Conservation (phyloP, 2,888 invertebrate genomes). For the Archips crataeganus region DNA sequence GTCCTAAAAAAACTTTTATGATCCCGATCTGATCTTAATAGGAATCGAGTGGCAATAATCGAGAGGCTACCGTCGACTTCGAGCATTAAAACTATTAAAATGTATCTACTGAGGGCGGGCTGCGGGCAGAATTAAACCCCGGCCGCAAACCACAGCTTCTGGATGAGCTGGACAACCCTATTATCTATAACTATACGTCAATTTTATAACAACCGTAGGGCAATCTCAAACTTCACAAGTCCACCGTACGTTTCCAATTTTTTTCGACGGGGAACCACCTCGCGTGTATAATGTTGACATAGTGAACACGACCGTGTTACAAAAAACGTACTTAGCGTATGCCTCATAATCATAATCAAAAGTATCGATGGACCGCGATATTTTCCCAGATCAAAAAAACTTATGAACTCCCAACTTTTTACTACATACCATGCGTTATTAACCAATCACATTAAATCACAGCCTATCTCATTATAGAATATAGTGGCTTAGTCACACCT, state of each 20-base stretch:
- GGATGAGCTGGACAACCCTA: conserved; percentile 69
- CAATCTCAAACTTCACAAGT: conserved; percentile 12
- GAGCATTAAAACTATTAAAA: conserved; percentile 81
- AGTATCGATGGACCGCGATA: conserved; percentile 6
- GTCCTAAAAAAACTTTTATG: conserved; percentile 35
- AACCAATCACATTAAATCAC: conserved; percentile 10
- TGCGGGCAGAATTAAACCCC: conserved; percentile 70
- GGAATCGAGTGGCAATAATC: conserved; percentile 51
- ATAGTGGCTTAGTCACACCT: conserved; percentile 20
- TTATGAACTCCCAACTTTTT: conserved; percentile 11
- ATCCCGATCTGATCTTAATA: conserved; percentile 51
- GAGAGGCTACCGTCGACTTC: conserved; percentile 61
- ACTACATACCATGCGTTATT: neutral
- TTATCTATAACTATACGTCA: conserved; percentile 59
- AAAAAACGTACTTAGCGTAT: conserved; percentile 24
- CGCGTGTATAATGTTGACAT: neutral
- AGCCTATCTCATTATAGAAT: conserved; percentile 5
- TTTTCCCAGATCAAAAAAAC: conserved; percentile 7
- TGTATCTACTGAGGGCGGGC: conserved; percentile 70
- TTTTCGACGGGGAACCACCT: conserved; percentile 14
- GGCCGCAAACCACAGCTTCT: conserved; percentile 83
- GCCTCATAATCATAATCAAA: conserved; percentile 15
- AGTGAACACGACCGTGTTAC: neutral
- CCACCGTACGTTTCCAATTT: conserved; percentile 8
- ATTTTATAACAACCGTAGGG: conserved; percentile 57